Evolutionary conservation across 1,140 invertebrate genomes (phyloP).

Genomic region (Forficula auricularia): DNA sequence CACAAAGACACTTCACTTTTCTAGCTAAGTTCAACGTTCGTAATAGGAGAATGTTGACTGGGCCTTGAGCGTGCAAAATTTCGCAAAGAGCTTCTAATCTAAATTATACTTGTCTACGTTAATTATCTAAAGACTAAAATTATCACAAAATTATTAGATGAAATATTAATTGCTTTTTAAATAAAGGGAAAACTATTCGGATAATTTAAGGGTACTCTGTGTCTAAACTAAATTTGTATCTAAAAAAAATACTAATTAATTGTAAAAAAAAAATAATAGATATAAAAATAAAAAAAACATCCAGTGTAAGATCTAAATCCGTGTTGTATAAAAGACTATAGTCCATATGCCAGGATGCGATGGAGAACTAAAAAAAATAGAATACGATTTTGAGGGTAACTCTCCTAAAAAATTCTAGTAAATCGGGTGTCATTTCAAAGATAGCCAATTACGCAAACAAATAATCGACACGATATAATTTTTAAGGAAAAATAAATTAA

Average conservation of each 20-base stretch:
- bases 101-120: conserved; percentile 5
- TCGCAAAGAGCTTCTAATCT: not conserved
- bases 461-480: no score
- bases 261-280: not conserved
- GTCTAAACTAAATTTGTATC: not conserved
- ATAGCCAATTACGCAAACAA: no score
- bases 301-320: not conserved
- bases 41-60: no score
- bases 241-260: not conserved
- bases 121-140: not conserved
- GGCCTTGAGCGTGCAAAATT: not conserved
- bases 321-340: not conserved
- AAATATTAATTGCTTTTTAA: no score
- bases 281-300: conserved; percentile 8
- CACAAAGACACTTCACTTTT: not conserved
- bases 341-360: no score
- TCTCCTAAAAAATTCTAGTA: no score
- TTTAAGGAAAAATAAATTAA: no score
- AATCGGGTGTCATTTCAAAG: no score
- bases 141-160: no score
- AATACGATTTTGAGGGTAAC: no score
- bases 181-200: not conserved
- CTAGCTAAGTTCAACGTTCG: no score
- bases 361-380: no score
- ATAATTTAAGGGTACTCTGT: not conserved